A percentile compares a stretch with the other conserved stretches of the same genome.
Evolutionary conservation across 1,140 invertebrate genomes (phyloP).

Genomic region (Pseudachorutes palmiensis): DNA sequence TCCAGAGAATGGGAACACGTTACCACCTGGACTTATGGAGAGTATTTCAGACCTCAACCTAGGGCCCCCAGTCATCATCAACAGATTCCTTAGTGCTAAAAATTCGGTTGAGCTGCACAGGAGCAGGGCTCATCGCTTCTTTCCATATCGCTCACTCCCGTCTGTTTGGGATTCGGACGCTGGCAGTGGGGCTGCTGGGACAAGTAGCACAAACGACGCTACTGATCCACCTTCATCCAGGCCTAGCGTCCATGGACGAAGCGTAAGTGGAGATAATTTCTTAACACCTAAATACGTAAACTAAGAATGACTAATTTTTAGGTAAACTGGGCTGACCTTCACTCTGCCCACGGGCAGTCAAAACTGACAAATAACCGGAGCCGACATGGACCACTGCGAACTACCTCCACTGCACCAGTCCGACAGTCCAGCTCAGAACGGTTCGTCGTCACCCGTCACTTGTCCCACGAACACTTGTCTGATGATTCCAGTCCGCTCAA

Average conservation of each 20-base stretch:
- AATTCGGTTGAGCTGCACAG: slow-evolving; percentile 18
- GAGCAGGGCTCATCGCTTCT: not conserved
- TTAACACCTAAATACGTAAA: too few relatives aligned
- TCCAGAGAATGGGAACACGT: not conserved
- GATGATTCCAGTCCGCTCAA: not conserved
- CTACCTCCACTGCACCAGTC: too few relatives aligned
- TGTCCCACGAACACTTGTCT: too few relatives aligned
- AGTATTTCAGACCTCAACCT: slow-evolving; percentile 3
- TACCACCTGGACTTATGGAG: not conserved
- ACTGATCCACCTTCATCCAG: not conserved
- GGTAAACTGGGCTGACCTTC: slow-evolving; percentile 2
- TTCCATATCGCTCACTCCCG: not conserved
- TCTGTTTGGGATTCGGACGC: not conserved
- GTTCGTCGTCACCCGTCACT: too few relatives aligned
- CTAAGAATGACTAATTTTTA: too few relatives aligned
- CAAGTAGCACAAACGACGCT: not conserved
- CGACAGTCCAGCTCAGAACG: too few relatives aligned
- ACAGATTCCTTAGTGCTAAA: slow-evolving; percentile 18
- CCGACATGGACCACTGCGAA: too few relatives aligned
- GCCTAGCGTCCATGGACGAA: too few relatives aligned
- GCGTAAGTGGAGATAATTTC: too few relatives aligned
- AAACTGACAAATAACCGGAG: not conserved
- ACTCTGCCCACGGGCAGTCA: not conserved
- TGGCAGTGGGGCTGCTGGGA: not conserved
- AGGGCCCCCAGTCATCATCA: not conserved